A percentile compares a stretch with the other conserved stretches of the same genome.
Conservation (phyloP, 1,140 invertebrate genomes). For the Agraylea sexmaculata region DNA sequence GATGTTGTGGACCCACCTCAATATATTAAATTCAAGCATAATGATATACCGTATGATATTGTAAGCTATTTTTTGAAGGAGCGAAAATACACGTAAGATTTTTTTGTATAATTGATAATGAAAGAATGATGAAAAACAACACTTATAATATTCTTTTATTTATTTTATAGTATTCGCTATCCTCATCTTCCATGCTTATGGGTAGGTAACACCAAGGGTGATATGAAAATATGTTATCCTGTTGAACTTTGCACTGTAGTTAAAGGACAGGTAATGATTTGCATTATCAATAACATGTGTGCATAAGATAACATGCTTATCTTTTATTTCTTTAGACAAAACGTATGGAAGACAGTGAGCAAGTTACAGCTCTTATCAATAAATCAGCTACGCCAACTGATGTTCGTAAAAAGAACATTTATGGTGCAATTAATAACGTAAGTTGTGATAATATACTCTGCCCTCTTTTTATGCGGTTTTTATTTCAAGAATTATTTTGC, state of each 20-base stretch:
- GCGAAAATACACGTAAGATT: slow-evolving; percentile 15
- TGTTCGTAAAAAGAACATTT: slow-evolving; percentile 44
- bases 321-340: not conserved
- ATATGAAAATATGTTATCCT: slow-evolving; percentile 34
- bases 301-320: slow-evolving; percentile 9
- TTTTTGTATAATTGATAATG: not conserved
- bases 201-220: slow-evolving; percentile 34
- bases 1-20: slow-evolving; percentile 29
- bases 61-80: slow-evolving; percentile 35
- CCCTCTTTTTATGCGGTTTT: too few relatives aligned
- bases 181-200: slow-evolving; percentile 42
- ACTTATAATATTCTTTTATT: not conserved
- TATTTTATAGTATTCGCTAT: slow-evolving; percentile 28
- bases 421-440: slow-evolving; percentile 31
- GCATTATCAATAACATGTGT: slow-evolving; percentile 23
- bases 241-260: slow-evolving; percentile 46
- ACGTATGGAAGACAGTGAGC: slow-evolving; percentile 21
- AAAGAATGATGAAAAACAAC: slow-evolving; percentile 27
- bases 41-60: slow-evolving; percentile 33
- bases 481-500: too few relatives aligned
- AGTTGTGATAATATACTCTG: too few relatives aligned
- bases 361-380: slow-evolving; percentile 48
- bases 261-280: slow-evolving; percentile 37
- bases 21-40: slow-evolving; percentile 29
- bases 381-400: slow-evolving; percentile 42